Conservation (phyloP, 1,140 invertebrate genomes). For the Agrypnia vestita region DNA sequence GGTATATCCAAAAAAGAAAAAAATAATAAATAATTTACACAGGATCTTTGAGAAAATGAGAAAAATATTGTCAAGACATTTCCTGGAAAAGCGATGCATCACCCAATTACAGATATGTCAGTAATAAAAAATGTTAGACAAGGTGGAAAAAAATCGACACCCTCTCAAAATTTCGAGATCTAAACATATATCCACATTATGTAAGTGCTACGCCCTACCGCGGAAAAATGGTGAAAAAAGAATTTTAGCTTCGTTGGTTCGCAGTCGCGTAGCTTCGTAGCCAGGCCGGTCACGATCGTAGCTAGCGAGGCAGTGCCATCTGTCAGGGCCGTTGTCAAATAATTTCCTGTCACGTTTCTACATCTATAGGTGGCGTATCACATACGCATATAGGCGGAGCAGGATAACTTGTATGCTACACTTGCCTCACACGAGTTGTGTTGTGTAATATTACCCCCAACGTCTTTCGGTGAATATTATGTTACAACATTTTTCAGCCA, state of each 20-base stretch:
- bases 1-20: no score
- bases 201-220: neutral
- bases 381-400: slow-evolving; percentile 1
- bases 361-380: slow-evolving; percentile 35
- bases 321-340: slow-evolving; percentile 58
- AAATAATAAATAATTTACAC: neutral
- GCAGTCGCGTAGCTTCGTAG: slow-evolving; percentile 3
- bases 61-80: neutral
- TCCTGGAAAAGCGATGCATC: slow-evolving; percentile 28
- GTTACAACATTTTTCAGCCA: slow-evolving; percentile 20
- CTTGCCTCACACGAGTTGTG: slow-evolving; percentile 2
- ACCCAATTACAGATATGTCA: slow-evolving; percentile 43
- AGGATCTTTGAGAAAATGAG: neutral
- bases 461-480: slow-evolving; percentile 30
- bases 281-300: slow-evolving; percentile 48
- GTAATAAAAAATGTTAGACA: slow-evolving; percentile 29
- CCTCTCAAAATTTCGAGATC: slow-evolving; percentile 5
- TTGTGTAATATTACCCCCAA: slow-evolving; percentile 24
- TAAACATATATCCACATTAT: no score
- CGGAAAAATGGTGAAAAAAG: slow-evolving; percentile 7
- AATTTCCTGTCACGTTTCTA: slow-evolving; percentile 56
- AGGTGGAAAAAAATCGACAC: slow-evolving; percentile 20
- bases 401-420: slow-evolving; percentile 18
- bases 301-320: slow-evolving; percentile 45
- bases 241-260: slow-evolving; percentile 4